Percentiles rank a stretch among this genome's conserved stretches.
These are phyloP conservation scores for Limnodromus scolopaceus DNA, from an alignment of 2,797 vertebrate species.

Conservation along the genomic window DNA sequence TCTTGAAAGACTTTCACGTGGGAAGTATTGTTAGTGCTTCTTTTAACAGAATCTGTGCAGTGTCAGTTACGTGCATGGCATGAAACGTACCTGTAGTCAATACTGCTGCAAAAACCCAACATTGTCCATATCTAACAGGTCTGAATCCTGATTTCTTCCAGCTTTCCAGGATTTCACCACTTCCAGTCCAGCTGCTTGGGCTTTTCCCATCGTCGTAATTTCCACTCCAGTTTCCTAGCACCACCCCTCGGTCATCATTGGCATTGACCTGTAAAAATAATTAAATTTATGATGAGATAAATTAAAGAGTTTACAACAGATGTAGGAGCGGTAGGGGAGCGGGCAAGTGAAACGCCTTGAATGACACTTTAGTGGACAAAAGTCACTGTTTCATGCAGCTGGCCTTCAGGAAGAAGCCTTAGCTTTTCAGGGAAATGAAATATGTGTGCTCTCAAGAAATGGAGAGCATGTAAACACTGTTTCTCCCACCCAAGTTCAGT, in stretches of 20 bases:
- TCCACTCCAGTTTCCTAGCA: constrained; percentile 88
- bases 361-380: background rate
- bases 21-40: background rate
- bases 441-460: background rate
- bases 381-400: background rate
- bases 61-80: background rate
- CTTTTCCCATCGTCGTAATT: constrained; percentile 82
- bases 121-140: constrained; percentile 91
- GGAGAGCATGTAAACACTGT: background rate
- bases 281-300: background rate
- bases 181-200: constrained; percentile 90
- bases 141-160: constrained; percentile 85
- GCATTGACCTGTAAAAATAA: constrained; percentile 84
- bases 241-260: constrained; percentile 88
- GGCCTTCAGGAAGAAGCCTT: background rate
- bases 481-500: background rate
- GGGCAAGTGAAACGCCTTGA: background rate
- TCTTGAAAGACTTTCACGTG: background rate
- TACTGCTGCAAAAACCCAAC: constrained; percentile 96
- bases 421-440: background rate
- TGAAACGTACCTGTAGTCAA: constrained; percentile 87
- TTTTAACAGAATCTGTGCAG: background rate
- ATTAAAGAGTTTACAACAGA: background rate
- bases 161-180: constrained; percentile 87
- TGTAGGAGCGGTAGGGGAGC: background rate